phyloP scores from a whole-genome alignment of 2,888 invertebrate species.

The Lamellibrachia columna region DNA sequence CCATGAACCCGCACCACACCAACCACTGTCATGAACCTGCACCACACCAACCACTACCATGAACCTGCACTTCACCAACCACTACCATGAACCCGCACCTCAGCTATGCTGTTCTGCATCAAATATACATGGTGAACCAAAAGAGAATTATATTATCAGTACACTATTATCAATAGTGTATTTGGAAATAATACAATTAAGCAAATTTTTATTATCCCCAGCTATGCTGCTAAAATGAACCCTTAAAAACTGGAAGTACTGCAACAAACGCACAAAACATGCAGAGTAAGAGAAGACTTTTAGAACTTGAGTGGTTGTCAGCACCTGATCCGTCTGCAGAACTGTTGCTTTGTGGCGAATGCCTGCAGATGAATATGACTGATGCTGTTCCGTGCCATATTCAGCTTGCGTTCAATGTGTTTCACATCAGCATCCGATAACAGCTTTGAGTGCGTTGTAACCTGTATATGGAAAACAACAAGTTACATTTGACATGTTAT shows the following conservation, averaged over 20 bases:
- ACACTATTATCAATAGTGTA: not conserved
- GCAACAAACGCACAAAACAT: not conserved
- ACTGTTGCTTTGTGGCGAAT: constrained; percentile 60
- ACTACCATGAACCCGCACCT: too few species aligned
- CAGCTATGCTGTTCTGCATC: too few species aligned
- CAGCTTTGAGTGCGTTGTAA: constrained; percentile 56
- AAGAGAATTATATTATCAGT: not conserved
- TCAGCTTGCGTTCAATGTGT: constrained; percentile 38
- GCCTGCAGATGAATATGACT: constrained; percentile 48
- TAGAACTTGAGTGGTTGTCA: not conserved
- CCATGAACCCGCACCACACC: too few species aligned
- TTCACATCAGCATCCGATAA: constrained; percentile 43
- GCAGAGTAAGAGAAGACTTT: too few species aligned
- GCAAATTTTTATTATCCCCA: not conserved
- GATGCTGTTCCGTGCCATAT: constrained; percentile 37
- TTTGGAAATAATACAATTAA: not conserved
- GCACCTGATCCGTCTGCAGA: constrained; percentile 48
- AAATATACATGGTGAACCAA: too few species aligned
- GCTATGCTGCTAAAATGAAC: not conserved
- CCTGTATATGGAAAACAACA: constrained; percentile 40
- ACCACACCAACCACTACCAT: too few species aligned
- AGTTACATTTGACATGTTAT: too few species aligned
- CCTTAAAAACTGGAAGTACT: not conserved
- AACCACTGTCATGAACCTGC: too few species aligned
- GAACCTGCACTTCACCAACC: too few species aligned